Evolutionary conservation across 2,797 vertebrate genomes (phyloP).

Genomic region (Poeciliopsis turneri): DNA sequence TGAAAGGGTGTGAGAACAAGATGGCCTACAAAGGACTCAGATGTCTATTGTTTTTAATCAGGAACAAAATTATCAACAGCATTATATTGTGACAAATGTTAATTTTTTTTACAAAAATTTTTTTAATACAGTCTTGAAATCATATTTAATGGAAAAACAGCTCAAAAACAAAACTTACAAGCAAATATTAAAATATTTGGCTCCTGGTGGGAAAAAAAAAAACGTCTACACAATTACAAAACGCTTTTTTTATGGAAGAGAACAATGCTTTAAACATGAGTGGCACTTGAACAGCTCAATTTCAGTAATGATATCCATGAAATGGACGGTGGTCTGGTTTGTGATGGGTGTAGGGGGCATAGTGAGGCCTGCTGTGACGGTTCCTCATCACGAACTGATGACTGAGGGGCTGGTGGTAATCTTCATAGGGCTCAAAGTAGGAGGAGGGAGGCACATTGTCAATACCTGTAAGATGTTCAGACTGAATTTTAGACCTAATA

Average conservation of each 20-base stretch:
- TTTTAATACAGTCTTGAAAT: background rate
- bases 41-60: background rate
- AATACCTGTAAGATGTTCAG: slow-evolving; percentile 35
- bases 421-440: slow-evolving; percentile 2
- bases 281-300: background rate
- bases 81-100: background rate
- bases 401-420: slow-evolving; percentile 23
- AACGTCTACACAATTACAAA: background rate
- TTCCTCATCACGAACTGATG: slow-evolving; percentile 63
- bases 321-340: background rate
- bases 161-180: background rate
- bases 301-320: slow-evolving; percentile 18
- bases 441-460: background rate
- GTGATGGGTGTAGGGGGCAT: slow-evolving; percentile 59
- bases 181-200: background rate
- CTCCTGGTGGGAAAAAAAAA: no score
- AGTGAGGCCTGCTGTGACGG: slow-evolving; percentile 36
- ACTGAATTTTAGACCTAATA: background rate
- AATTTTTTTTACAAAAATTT: no score
- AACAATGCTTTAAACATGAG: background rate
- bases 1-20: background rate
- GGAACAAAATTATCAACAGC: background rate
- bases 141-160: background rate
- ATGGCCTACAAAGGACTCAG: background rate
- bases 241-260: background rate